These are phyloP conservation scores for Pyrocephalus nanus DNA, from an alignment of 2,797 vertebrate genomes.

Conservation along the genomic window DNA sequence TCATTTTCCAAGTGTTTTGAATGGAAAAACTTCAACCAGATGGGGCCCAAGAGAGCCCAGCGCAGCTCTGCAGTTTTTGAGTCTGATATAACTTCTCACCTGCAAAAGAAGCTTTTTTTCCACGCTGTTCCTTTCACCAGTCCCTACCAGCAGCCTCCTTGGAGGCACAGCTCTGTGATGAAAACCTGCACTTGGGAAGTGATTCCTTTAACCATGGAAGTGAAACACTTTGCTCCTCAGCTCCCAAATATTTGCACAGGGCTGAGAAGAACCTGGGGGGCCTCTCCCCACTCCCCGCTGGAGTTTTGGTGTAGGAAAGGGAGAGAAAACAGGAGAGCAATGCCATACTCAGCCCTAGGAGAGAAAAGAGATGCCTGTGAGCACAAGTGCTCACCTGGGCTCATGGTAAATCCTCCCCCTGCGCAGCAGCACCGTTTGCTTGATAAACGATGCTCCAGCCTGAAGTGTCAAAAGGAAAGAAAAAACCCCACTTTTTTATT, in stretches of 20 bases:
- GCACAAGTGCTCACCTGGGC: neutral
- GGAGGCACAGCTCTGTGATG: neutral
- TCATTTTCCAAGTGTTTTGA: neutral
- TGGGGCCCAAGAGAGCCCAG: neutral
- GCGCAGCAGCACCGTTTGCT: neutral
- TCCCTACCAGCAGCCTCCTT: neutral
- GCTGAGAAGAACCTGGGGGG: neutral
- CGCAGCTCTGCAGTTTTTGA: neutral
- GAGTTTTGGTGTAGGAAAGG: neutral
- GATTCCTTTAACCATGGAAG: neutral
- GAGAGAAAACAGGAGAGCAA: neutral
- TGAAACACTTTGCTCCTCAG: accelerated
- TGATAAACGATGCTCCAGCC: neutral
- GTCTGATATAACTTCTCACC: neutral
- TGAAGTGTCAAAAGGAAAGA: neutral
- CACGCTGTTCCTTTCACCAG: neutral
- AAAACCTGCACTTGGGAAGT: accelerated
- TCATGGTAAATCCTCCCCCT: accelerated
- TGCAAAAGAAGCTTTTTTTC: neutral
- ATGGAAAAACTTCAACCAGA: neutral
- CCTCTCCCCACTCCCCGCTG: accelerated
- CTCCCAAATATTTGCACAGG: neutral
- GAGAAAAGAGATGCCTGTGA: neutral
- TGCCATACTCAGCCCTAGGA: neutral
- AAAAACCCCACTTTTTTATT: neutral